Base-by-base conservation (phyloP, 2,113 vertebrate genomes). In the Willisornis vidua region DNA sequence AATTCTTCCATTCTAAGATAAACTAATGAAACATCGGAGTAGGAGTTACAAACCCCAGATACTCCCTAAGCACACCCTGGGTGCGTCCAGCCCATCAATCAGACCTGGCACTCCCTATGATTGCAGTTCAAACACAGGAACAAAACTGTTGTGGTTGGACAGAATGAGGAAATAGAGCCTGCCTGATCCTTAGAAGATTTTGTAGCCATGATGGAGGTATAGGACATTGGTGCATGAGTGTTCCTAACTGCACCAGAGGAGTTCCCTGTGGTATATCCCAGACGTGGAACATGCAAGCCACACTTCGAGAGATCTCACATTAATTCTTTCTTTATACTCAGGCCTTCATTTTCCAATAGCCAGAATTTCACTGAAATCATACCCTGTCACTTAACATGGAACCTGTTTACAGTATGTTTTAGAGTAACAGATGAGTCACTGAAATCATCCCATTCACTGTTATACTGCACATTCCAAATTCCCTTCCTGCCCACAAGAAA, bases 61-160 rank as follows among this genome's bases (percentile, higher is more conserved):
- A 88, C 59, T 88, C 68, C 59, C 79, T 80, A n/a, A 62, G 82
- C 63, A 80, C 90, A 83, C 88, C 83, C 92, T 86, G 92, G 95
- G 96, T 59, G 95, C 74, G 94, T 46, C 48, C 76, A 74, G 90
- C 63, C 37, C 87, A 85, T 76, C 90, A 58, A 19, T 83, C 67
- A 84, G 79, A 83, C 29, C 39, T 8, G 79, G 76, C 95, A 93
- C 85, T 90, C 92, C 90, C 83, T 51, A 62, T 0, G 20, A 75
- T 8, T 88, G 63, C 68, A 66, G 59, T 15, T 86, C 72, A 86
- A 85, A 81, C 51, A 66, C 72, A 80, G 55, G 48, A 83, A 16
- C 33, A 67, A 79, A 92, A 74, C 1, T 54, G n/a, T 62, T 91
- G 88, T 12, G 59, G 86, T 71, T 57, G 39, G 79, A 90, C 16